Evolutionary conservation across 2,888 invertebrate species (phyloP), one percentile per base, ranked within the genome.

Genomic region (Choreutis nemorana): DNA sequence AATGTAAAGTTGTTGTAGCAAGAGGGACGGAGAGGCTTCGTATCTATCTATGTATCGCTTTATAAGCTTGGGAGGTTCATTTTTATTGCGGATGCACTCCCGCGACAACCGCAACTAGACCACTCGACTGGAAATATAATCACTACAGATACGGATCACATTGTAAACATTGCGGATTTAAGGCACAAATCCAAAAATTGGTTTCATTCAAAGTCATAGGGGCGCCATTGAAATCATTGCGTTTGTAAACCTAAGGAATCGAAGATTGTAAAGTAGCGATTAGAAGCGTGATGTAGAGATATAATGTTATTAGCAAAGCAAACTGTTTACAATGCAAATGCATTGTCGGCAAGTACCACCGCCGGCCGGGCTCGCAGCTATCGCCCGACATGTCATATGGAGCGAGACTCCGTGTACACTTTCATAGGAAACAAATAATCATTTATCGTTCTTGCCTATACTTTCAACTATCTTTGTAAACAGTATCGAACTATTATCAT

Each of bases 371-470:
- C 37, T 39, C 44, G 45, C 44, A 47, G 37, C 37, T n/a, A n/a
- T 43, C 61, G 72, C 40, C 68, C 72, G 65, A 71, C 56, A 70
- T 78, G 62, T 60, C 72, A 77, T 72, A 45, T 75, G 64, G 75
- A 78, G 70, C 77, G 75, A 53, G 61, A 71, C 72, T 51, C 40
- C 28, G 31, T 28, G 50, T 56, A 56, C 52, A 65, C 66, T 73
- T 72, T 73, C 67, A 53, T 67, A 71, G 59, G 61, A 61, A 61
- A 59, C 54, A 61, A 61, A 59, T 54, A 54, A 58, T n/a, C n/a
- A n/a, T n/a, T n/a, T n/a, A n/a, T n/a, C n/a, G n/a, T n/a, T n/a
- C n/a, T n/a, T n/a, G n/a, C n/a, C n/a, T n/a, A n/a, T n/a, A n/a
- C n/a, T n/a, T n/a, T n/a, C n/a, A n/a, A n/a, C n/a, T n/a, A n/a